Percentiles rank a stretch among this genome's conserved stretches.
These are phyloP conservation scores for Elysia crispata DNA, from an alignment of 2,888 invertebrate genomes.

Conservation along the genomic window DNA sequence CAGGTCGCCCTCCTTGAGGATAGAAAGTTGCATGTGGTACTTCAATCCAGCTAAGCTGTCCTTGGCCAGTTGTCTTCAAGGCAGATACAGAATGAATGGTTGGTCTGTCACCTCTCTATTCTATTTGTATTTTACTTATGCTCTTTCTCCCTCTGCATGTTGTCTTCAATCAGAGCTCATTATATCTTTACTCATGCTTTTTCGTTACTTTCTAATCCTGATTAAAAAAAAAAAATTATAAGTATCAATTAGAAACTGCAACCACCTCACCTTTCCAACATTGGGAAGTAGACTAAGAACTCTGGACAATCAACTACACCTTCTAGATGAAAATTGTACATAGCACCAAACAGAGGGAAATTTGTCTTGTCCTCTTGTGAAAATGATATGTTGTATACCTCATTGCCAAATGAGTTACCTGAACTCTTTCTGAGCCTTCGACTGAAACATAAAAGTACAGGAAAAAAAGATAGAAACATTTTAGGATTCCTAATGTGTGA, in stretches of 20 bases:
- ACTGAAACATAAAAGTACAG: constrained; percentile 58
- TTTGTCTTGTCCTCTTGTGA: constrained; percentile 67
- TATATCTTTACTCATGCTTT: not conserved
- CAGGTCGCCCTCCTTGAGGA: too few species aligned
- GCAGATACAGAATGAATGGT: too few species aligned
- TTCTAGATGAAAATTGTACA: constrained; percentile 96
- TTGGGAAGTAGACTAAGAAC: constrained; percentile 79
- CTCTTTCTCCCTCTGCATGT: too few species aligned
- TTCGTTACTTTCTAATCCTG: too few species aligned
- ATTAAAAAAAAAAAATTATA: too few species aligned
- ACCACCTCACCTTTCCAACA: constrained; percentile 80
- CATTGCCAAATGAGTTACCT: constrained; percentile 78
- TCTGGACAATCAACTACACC: constrained; percentile 93
- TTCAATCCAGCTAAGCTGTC: too few species aligned
- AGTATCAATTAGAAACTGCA: too few species aligned
- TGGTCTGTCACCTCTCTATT: too few species aligned
- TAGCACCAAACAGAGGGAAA: constrained; percentile 92
- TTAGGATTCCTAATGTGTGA: not conserved
- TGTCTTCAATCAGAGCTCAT: not conserved
- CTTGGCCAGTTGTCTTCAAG: too few species aligned
- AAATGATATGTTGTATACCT: constrained; percentile 79
- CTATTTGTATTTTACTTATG: too few species aligned
- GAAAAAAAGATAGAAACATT: not conserved
- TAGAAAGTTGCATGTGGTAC: too few species aligned
- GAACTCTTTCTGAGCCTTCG: constrained; percentile 64